Percentiles rank a stretch among this genome's conserved stretches.
Conservation (phyloP, 1,140 invertebrate genomes). For the Trichogramma pretiosum region DNA sequence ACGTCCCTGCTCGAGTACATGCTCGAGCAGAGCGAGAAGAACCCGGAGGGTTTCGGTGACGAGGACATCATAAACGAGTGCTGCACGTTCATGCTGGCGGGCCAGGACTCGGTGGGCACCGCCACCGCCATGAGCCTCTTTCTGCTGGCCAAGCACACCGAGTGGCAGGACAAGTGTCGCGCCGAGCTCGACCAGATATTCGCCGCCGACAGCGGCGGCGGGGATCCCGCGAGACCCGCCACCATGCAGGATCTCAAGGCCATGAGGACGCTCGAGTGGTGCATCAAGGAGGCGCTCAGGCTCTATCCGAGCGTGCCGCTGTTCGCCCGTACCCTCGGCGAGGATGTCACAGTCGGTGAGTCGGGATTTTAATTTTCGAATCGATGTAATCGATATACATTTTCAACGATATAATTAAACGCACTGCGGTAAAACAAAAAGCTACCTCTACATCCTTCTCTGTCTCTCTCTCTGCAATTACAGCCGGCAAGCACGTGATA, state of each 20-base stretch:
- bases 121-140: slow-evolving; percentile 53
- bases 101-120: slow-evolving; percentile 66
- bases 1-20: slow-evolving; percentile 60
- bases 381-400: no score
- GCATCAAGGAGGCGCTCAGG: slow-evolving; percentile 58
- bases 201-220: slow-evolving; percentile 21
- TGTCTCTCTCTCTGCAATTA: background rate
- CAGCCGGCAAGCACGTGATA: slow-evolving; percentile 30
- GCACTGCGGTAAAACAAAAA: no score
- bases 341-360: slow-evolving; percentile 48
- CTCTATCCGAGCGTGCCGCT: slow-evolving; percentile 62
- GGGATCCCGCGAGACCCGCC: slow-evolving; percentile 34
- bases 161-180: slow-evolving; percentile 53
- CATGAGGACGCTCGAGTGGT: slow-evolving; percentile 59
- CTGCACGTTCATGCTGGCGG: slow-evolving; percentile 68
- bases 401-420: no score
- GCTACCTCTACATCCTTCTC: background rate
- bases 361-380: no score
- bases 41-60: slow-evolving; percentile 50
- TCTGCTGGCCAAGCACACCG: slow-evolving; percentile 50
- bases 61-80: slow-evolving; percentile 63
- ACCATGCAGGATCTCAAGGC: slow-evolving; percentile 51
- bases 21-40: slow-evolving; percentile 52
- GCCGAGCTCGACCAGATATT: slow-evolving; percentile 55
- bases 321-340: slow-evolving; percentile 49